Base-by-base conservation (phyloP, 2,888 invertebrate species). In the Andrena hattorfiana region DNA sequence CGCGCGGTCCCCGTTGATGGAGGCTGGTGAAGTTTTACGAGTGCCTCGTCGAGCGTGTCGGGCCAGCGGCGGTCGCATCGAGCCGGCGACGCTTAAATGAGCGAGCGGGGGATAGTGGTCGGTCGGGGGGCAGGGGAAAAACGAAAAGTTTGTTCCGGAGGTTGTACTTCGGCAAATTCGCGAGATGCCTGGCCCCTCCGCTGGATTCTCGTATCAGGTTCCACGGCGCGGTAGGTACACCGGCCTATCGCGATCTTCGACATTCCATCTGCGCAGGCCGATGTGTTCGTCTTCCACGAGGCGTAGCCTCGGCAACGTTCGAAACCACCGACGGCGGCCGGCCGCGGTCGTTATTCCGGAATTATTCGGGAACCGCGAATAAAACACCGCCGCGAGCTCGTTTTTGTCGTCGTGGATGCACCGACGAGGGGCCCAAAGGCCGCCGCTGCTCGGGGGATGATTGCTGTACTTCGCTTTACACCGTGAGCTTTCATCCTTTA, bases 171-270 rank as follows among this genome's bases (percentile, higher is more conserved):
- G 88, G 84, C 78, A 87, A 88, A 88, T 88, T 87, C 86, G 89
- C 83, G 81, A 87, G 76, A 87, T 87, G 81, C 77, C 83, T 56
- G 62, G 35, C 51, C 70, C 48, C 62, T 83, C 73, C 5, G 63
- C 62, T n/a, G 71, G 60, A 70, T 81, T 70, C 74, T 80, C 67
- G 87, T 92, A 92, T 92, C 92, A 87, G 87, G 89, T 92, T 91
- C 88, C 91, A 87, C 84, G 89, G 87, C 87, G 87, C 87, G 89
- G 89, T 89, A 87, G 90, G 89, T 91, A 89, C 62, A 49, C 79
- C 69, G 64, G 69, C 75, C 83, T 89, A 92, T 91, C 92, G 90
- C 89, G 89, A 91, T 90, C 90, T 91, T 90, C 89, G 90, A 90
- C 90, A 91, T 92, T 92, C 90, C 91, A 90, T 92, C 91, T 88